Percentiles rank a stretch among this genome's conserved stretches.
Evolutionary conservation across 2,113 vertebrate species (phyloP).

Genomic region (Otus sunia): DNA sequence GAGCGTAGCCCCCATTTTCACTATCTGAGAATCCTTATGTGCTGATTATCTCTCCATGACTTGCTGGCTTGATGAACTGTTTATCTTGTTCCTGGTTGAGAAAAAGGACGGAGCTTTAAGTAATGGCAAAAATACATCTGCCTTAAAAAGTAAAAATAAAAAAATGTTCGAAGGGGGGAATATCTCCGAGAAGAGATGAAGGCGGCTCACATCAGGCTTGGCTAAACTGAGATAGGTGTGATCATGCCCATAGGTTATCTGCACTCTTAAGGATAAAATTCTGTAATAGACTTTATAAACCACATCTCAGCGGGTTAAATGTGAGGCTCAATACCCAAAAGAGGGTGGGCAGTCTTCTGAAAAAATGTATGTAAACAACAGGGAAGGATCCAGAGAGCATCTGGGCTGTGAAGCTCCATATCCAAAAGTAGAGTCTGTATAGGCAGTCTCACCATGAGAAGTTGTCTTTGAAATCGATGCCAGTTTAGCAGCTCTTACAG

Average conservation of each 20-base stretch:
- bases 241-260: too few species aligned
- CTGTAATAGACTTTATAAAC: neutral
- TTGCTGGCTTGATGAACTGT: neutral
- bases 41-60: neutral
- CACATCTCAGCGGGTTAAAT: fast-evolving
- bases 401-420: neutral
- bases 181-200: neutral
- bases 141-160: neutral
- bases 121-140: neutral
- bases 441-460: neutral
- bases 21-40: neutral
- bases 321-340: neutral
- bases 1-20: neutral
- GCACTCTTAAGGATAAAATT: neutral
- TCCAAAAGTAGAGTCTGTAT: neutral
- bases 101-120: neutral
- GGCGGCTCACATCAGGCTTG: neutral
- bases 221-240: neutral
- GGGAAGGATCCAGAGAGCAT: neutral
- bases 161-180: neutral
- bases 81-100: neutral
- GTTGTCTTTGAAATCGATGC: neutral
- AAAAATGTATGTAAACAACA: neutral
- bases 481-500: neutral
- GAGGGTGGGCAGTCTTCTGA: neutral